A percentile compares a stretch with the other conserved stretches of the same genome.
phyloP scores from a whole-genome alignment of 2,797 vertebrate species.

The Argya squamiceps region DNA sequence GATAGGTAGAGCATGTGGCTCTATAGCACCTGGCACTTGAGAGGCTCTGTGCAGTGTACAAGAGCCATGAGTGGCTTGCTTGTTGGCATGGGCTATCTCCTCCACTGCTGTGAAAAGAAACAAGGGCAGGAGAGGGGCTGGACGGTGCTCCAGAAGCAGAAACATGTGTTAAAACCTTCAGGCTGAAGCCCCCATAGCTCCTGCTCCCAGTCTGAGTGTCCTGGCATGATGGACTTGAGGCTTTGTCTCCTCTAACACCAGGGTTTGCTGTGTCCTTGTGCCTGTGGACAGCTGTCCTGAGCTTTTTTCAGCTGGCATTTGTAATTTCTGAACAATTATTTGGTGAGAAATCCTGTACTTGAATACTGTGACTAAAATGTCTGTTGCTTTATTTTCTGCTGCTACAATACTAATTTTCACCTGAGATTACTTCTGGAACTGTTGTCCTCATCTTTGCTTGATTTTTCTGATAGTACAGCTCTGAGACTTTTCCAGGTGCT shows the following conservation, averaged over 20 bases:
- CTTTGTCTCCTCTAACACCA: neutral
- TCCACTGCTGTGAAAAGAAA: neutral
- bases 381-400: neutral
- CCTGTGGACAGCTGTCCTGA: neutral
- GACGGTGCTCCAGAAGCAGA: neutral
- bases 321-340: neutral
- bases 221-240: no score
- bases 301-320: neutral
- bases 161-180: accelerated
- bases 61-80: neutral
- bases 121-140: neutral
- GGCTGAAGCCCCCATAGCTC: neutral
- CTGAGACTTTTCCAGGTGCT: neutral
- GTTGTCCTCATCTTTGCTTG: neutral
- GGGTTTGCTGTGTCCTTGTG: neutral
- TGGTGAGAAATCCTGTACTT: neutral
- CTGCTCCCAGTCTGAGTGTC: neutral
- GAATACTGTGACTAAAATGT: neutral
- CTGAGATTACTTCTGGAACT: neutral
- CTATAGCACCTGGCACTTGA: accelerated
- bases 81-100: accelerated
- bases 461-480: neutral
- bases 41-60: neutral
- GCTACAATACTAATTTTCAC: neutral
- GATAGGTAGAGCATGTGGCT: no score